These are phyloP conservation scores for Orchesella cincta DNA, from an alignment of 1,140 invertebrate genomes.

Conservation along the genomic window DNA sequence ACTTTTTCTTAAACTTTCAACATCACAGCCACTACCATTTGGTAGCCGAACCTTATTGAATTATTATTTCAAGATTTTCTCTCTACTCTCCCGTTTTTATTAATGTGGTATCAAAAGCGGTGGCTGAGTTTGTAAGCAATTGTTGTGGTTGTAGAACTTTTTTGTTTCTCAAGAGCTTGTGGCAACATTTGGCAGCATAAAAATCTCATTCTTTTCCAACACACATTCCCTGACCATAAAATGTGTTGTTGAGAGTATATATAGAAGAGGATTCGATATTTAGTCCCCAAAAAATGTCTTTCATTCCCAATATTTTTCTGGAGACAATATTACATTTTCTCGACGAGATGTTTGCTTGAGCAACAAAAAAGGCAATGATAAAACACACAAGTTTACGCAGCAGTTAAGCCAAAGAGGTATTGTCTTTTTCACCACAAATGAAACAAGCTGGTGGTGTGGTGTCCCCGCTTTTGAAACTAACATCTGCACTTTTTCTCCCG, in stretches of 20 bases:
- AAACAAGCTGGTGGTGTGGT: background rate
- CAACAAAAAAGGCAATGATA: constrained; percentile 16
- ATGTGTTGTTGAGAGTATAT: constrained; percentile 9
- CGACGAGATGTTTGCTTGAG: too few species aligned
- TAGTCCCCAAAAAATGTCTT: constrained; percentile 3
- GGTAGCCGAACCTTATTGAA: constrained; percentile 17
- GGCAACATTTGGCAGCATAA: constrained; percentile 21
- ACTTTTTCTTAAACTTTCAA: constrained; percentile 20
- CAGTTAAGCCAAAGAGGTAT: constrained; percentile 17
- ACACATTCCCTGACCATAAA: constrained; percentile 25
- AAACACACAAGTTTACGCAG: constrained; percentile 21
- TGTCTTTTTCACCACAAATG: constrained; percentile 17
- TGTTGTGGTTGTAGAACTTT: constrained; percentile 23
- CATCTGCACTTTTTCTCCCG: constrained; percentile 13
- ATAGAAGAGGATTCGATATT: constrained; percentile 1
- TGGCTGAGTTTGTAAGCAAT: constrained; percentile 5
- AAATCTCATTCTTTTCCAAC: constrained; percentile 25
- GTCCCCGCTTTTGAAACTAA: constrained; percentile 7
- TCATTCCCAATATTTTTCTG: background rate
- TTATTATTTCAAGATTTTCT: constrained; percentile 30
- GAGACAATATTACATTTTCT: constrained; percentile 3
- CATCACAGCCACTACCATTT: background rate
- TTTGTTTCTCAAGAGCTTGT: background rate
- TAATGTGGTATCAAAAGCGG: constrained; percentile 25
- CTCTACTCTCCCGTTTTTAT: constrained; percentile 9